Evolutionary conservation across 2,797 vertebrate genomes (phyloP).

Genomic region (Xyrichtys novacula): DNA sequence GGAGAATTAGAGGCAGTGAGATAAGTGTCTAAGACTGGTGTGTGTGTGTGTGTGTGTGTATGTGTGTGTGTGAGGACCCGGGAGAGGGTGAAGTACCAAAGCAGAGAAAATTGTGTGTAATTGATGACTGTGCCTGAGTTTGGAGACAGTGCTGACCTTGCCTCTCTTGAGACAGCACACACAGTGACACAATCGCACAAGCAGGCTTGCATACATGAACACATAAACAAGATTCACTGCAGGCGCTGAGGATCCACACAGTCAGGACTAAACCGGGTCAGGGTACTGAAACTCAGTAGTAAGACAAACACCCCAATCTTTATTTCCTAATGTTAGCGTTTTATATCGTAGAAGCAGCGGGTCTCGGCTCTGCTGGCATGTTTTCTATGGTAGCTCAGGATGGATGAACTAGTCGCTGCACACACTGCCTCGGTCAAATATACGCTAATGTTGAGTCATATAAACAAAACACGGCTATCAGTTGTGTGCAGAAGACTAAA

Average conservation of each 20-base stretch:
- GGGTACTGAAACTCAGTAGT: background rate
- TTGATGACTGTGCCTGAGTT: conserved; percentile 66
- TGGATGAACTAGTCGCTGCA: too few relatives aligned
- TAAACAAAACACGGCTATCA: too few relatives aligned
- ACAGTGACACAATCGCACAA: conserved; percentile 30
- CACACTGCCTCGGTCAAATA: too few relatives aligned
- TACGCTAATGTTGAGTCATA: too few relatives aligned
- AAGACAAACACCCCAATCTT: background rate
- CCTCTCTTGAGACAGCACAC: conserved; percentile 41
- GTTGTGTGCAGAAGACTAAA: too few relatives aligned
- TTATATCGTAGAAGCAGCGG: too few relatives aligned
- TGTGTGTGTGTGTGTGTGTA: conserved; percentile 20
- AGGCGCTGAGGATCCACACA: background rate
- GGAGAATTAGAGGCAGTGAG: conserved; percentile 68
- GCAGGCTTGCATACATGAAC: conserved; percentile 22
- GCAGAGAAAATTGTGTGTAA: conserved; percentile 71
- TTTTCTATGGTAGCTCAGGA: too few relatives aligned
- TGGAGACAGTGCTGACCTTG: conserved; percentile 60
- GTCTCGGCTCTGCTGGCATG: too few relatives aligned
- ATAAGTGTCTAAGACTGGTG: conserved; percentile 63
- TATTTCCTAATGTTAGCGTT: background rate
- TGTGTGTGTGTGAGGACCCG: conserved; percentile 21
- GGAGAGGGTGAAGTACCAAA: conserved; percentile 59
- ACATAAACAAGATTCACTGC: conserved; percentile 21
- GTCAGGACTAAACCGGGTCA: background rate